Percentiles rank a stretch among this genome's conserved stretches.
Conservation (phyloP, 2,888 invertebrate genomes). For the Achlya flavicornis region DNA sequence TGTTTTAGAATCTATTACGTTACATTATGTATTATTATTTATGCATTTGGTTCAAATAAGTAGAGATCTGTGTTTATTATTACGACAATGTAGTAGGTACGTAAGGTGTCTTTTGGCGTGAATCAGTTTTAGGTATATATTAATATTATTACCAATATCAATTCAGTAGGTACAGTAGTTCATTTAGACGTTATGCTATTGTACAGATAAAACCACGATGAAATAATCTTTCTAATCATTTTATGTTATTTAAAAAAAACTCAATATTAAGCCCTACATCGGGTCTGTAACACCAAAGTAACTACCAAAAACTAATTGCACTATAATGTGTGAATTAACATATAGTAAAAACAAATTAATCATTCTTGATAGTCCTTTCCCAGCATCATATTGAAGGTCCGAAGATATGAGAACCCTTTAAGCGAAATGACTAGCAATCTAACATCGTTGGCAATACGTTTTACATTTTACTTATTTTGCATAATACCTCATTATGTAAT, state of each 20-base stretch:
- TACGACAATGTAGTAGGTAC: slow-evolving; percentile 5
- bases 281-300: too few species aligned
- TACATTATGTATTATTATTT: slow-evolving; percentile 52
- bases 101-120: background rate
- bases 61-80: slow-evolving; percentile 8
- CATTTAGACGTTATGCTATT: too few species aligned
- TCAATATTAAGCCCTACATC: too few species aligned
- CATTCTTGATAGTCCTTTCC: background rate
- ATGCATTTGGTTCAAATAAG: slow-evolving; percentile 30
- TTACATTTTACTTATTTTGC: slow-evolving; percentile 34
- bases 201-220: too few species aligned
- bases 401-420: background rate
- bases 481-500: slow-evolving; percentile 50
- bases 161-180: background rate
- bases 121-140: too few species aligned
- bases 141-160: too few species aligned
- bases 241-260: too few species aligned
- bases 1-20: slow-evolving; percentile 54
- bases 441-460: background rate
- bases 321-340: background rate
- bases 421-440: slow-evolving; percentile 5
- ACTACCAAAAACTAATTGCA: too few species aligned
- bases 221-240: too few species aligned
- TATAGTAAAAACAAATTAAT: background rate
- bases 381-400: background rate